These are phyloP conservation scores for Argyrosomus japonicus DNA, from an alignment of 2,113 vertebrate species.

Conservation along the genomic window DNA sequence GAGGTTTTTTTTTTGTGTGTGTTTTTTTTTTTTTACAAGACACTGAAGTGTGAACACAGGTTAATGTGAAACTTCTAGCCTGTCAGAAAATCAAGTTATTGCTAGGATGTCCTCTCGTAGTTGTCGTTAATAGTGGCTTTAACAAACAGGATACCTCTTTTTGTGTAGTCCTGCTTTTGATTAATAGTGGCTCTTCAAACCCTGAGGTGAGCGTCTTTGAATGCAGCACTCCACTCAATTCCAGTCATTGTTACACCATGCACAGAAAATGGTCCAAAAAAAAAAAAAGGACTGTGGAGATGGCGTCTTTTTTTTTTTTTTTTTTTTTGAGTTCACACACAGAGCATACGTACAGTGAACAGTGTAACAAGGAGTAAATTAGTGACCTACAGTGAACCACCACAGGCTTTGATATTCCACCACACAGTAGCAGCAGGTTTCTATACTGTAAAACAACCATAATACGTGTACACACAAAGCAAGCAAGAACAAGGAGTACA, in stretches of 20 bases:
- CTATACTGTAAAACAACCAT: conserved; percentile 81
- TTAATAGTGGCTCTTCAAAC: conserved; percentile 80
- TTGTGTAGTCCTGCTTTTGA: conserved; percentile 59
- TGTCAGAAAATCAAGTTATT: conserved; percentile 78
- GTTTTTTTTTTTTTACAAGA: conserved; percentile 52
- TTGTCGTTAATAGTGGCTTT: conserved; percentile 76
- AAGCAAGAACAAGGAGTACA: conserved; percentile 81
- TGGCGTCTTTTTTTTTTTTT: conserved; percentile 33
- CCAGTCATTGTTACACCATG: conserved; percentile 81
- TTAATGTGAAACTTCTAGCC: conserved; percentile 59
- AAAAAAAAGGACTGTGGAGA: conserved; percentile 60
- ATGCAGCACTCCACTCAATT: conserved; percentile 76
- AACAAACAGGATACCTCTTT: conserved; percentile 60
- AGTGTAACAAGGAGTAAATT: conserved; percentile 78
- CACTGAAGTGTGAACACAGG: conserved; percentile 70
- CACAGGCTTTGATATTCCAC: conserved; percentile 79
- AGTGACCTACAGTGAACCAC: conserved; percentile 80
- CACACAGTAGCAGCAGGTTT: conserved; percentile 82
- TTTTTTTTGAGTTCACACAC: conserved; percentile 62
- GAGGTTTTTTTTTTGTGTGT: conserved; percentile 45
- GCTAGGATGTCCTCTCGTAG: conserved; percentile 71
- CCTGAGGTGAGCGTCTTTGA: conserved; percentile 78
- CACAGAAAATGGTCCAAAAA: conserved; percentile 58
- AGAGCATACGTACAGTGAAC: conserved; percentile 70
- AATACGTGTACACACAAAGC: conserved; percentile 82